phyloP scores from a whole-genome alignment of 2,113 vertebrate genomes.

The Brevimyrus niger region DNA sequence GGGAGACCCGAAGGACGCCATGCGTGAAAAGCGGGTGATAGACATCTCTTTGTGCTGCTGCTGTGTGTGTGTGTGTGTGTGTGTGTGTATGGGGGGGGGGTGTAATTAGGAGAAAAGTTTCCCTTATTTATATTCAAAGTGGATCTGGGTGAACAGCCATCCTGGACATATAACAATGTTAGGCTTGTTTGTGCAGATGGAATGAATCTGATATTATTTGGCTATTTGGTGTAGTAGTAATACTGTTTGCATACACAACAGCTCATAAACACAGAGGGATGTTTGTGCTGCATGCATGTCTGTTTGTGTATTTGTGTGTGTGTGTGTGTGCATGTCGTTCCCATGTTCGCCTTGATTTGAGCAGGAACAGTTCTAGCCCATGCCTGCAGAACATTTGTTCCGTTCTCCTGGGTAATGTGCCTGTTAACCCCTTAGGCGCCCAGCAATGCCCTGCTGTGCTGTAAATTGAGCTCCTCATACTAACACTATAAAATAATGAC shows the following conservation, averaged over 20 bases:
- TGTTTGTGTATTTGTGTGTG: background rate
- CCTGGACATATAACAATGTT: background rate
- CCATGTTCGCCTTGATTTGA: background rate
- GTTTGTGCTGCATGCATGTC: background rate
- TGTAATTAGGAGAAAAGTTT: slow-evolving; percentile 36
- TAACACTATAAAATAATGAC: background rate
- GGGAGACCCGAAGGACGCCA: slow-evolving; percentile 39
- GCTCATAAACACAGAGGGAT: slow-evolving; percentile 15
- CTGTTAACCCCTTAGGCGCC: slow-evolving; percentile 16
- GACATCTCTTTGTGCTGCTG: slow-evolving; percentile 44
- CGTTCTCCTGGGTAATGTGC: background rate
- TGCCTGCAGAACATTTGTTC: background rate
- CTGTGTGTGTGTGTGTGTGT: background rate
- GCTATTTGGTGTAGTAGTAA: background rate
- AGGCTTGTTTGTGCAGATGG: slow-evolving; percentile 35
- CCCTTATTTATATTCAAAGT: slow-evolving; percentile 32
- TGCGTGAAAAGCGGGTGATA: slow-evolving; percentile 60
- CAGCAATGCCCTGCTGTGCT: slow-evolving; percentile 51
- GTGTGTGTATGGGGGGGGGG: slow-evolving; percentile 4
- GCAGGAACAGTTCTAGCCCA: background rate
- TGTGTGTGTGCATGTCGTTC: background rate
- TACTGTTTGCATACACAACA: slow-evolving; percentile 10
- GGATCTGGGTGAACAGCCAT: slow-evolving; percentile 1
- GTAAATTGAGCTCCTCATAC: slow-evolving; percentile 61
- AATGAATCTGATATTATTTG: background rate